Evolutionary conservation across 1,140 invertebrate species (phyloP).

Genomic region (Hypsibius dujardini): DNA sequence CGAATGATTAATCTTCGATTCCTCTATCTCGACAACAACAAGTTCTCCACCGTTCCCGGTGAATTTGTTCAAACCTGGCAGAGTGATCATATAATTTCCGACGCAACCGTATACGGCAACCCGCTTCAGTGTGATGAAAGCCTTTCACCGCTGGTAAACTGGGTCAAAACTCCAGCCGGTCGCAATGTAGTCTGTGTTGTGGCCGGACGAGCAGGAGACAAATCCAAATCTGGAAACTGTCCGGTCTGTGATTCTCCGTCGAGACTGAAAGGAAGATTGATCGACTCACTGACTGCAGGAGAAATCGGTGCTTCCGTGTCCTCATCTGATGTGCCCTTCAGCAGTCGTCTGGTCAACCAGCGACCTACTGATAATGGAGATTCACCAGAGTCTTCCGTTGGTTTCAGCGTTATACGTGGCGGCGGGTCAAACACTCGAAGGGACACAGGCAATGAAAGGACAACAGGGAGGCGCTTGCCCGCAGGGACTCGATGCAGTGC

Average conservation of each 20-base stretch:
- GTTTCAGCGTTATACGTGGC: no score
- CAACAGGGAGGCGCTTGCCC: no score
- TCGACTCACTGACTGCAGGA: not conserved
- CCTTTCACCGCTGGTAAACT: conserved; percentile 2
- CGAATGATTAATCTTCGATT: not conserved
- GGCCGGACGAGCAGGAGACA: not conserved
- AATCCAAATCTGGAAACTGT: not conserved
- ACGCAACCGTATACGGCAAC: conserved; percentile 1
- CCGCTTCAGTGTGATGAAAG: conserved; percentile 4
- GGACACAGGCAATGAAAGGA: no score
- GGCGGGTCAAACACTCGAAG: no score
- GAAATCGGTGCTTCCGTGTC: no score
- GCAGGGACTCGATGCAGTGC: no score
- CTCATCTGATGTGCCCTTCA: no score
- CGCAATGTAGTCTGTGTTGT: not conserved
- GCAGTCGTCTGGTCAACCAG: no score
- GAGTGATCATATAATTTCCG: not conserved
- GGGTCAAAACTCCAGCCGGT: not conserved
- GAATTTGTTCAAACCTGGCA: not conserved
- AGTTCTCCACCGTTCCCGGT: not conserved
- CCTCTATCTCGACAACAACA: not conserved
- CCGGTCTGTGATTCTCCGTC: not conserved
- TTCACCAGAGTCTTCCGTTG: no score
- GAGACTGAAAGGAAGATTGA: not conserved
- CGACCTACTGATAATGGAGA: no score